Conservation (phyloP, 2,797 vertebrate species). For the Chanos chanos region DNA sequence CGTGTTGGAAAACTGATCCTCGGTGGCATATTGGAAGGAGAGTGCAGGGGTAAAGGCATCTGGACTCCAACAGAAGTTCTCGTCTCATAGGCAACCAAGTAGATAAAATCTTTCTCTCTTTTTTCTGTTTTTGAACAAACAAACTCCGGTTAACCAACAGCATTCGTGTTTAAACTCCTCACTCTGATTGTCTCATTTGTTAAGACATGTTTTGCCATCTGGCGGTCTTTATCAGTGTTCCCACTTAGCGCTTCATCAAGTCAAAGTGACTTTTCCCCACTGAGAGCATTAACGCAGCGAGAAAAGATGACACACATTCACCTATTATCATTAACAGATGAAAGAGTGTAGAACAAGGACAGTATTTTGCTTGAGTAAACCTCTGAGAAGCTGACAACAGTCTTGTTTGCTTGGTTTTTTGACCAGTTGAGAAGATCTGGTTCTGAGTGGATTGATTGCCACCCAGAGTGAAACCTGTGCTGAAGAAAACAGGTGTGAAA, state of each 20-base stretch:
- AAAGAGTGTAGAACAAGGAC: background rate
- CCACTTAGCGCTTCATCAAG: conserved; percentile 18
- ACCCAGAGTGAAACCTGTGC: conserved; percentile 41
- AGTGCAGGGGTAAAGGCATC: background rate
- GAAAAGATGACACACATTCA: background rate
- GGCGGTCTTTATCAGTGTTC: conserved; percentile 26
- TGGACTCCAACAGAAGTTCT: background rate
- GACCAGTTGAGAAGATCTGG: conserved; percentile 27
- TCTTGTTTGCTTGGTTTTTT: conserved; percentile 28
- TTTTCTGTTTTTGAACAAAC: too few relatives aligned
- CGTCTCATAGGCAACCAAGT: too few relatives aligned
- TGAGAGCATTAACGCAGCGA: background rate
- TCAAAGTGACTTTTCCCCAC: background rate
- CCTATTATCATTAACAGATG: conserved; percentile 1
- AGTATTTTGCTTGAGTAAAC: background rate
- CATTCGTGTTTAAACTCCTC: too few relatives aligned
- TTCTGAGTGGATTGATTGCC: conserved; percentile 35
- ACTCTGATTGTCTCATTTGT: background rate
- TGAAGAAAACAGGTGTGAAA: conserved; percentile 54
- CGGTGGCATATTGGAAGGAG: background rate
- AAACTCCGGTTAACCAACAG: too few relatives aligned
- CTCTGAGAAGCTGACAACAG: background rate
- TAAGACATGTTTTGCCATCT: conserved; percentile 35
- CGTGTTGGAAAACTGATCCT: conserved; percentile 11
- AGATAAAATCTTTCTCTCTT: too few relatives aligned